A percentile compares a stretch with the other conserved stretches of the same genome.
Evolutionary conservation across 2,113 vertebrate species (phyloP).

Genomic region (Forbesichthys agassizii): DNA sequence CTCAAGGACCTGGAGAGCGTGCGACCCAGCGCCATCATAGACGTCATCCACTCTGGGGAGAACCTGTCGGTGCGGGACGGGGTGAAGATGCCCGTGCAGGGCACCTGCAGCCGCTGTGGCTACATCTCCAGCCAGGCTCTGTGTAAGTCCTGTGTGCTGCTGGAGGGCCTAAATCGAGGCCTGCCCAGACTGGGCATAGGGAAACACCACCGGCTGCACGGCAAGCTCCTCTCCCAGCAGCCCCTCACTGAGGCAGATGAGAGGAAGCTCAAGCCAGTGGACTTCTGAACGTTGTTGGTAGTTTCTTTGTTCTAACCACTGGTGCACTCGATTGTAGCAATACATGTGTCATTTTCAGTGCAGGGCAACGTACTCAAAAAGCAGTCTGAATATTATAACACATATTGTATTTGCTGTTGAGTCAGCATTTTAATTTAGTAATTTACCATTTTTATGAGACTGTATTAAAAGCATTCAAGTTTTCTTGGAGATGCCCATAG

Average conservation of each 20-base stretch:
- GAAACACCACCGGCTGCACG: slow-evolving; percentile 81
- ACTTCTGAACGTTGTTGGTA: slow-evolving; percentile 59
- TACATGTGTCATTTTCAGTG: neutral
- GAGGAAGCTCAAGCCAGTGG: slow-evolving; percentile 70
- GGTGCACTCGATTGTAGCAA: neutral
- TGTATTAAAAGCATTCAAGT: no score
- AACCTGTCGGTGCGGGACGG: slow-evolving; percentile 81
- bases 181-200: slow-evolving; percentile 85
- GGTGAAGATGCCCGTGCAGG: slow-evolving; percentile 81
- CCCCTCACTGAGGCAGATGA: slow-evolving; percentile 72
- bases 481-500: no score
- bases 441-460: no score
- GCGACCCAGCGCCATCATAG: slow-evolving; percentile 84
- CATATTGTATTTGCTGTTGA: no score
- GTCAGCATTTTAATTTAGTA: no score
- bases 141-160: slow-evolving; percentile 86
- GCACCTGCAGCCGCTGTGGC: slow-evolving; percentile 83
- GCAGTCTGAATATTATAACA: no score
- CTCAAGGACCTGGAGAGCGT: slow-evolving; percentile 85
- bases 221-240: slow-evolving; percentile 75
- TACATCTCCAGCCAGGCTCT: slow-evolving; percentile 86
- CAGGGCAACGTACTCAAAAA: no score
- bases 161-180: slow-evolving; percentile 86
- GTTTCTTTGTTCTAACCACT: neutral
- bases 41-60: slow-evolving; percentile 87